Percentiles rank a stretch among this genome's conserved stretches.
Evolutionary conservation across 2,113 vertebrate genomes (phyloP).

Genomic region (Ancistrus triradiatus): DNA sequence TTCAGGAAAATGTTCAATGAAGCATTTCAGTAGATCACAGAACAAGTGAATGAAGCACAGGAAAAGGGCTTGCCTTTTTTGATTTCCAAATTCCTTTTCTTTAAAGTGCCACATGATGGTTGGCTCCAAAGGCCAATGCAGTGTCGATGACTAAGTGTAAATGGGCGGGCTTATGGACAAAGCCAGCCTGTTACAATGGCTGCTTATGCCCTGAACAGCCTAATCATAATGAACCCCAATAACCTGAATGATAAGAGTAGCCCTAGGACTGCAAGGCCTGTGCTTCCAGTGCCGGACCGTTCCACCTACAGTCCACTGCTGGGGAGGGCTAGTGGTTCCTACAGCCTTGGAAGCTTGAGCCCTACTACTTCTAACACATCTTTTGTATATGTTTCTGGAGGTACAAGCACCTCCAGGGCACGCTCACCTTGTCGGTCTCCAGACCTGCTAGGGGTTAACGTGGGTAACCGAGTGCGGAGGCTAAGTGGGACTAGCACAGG

Average conservation of each 20-base stretch:
- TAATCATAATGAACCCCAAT: slow-evolving; percentile 54
- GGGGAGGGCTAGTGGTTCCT: slow-evolving; percentile 55
- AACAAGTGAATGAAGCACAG: slow-evolving; percentile 22
- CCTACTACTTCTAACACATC: slow-evolving; percentile 45
- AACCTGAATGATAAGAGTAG: slow-evolving; percentile 66
- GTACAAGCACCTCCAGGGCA: slow-evolving; percentile 31
- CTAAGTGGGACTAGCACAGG: slow-evolving; percentile 57
- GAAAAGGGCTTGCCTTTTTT: slow-evolving; percentile 1
- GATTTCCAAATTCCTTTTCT: neutral
- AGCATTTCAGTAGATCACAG: neutral
- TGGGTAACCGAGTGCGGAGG: slow-evolving; percentile 67
- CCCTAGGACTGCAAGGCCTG: slow-evolving; percentile 63
- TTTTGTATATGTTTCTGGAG: slow-evolving; percentile 69
- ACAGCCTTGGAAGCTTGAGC: slow-evolving; percentile 64
- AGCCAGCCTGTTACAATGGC: slow-evolving; percentile 53
- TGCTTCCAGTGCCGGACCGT: slow-evolving; percentile 71
- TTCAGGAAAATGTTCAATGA: slow-evolving; percentile 8
- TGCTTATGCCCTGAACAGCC: slow-evolving; percentile 54
- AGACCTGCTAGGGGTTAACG: slow-evolving; percentile 59
- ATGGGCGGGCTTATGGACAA: slow-evolving; percentile 49
- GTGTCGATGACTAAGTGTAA: slow-evolving; percentile 43
- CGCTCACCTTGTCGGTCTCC: slow-evolving; percentile 57
- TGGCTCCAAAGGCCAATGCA: slow-evolving; percentile 33
- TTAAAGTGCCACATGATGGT: slow-evolving; percentile 36
- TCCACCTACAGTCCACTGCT: slow-evolving; percentile 66